Base-by-base conservation (phyloP, 1,140 invertebrate species). In the Nasonia vitripennis region DNA sequence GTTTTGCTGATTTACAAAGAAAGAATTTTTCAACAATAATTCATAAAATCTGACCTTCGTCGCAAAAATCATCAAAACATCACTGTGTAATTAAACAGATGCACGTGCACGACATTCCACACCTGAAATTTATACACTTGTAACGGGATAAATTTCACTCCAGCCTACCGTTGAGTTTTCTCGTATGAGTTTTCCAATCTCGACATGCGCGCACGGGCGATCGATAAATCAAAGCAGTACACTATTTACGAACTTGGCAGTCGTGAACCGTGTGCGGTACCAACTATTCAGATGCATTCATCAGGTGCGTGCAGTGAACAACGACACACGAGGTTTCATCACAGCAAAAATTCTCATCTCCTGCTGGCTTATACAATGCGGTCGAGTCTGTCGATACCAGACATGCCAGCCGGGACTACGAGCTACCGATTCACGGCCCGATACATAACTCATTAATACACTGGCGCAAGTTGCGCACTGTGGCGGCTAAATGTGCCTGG, bases 171-270 rank as follows among this genome's bases (percentile, higher is more conserved):
- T 71, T n/a, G 31, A 34, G 31, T 31, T 71, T 71, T 17, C 27
- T 12, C 70, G 68, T 27, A 27, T 71, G 17, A 71, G 14, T 34
- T 71, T 71, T 71, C 31, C 70, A 14, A 11, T 27, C 70, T 14
- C 70, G 70, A n/a, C 0, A 34, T 10, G 1, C 6, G 27, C 23
- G 11, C 70, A 31, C 27, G 70, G 11, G 70, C 70, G 17, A 62
- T 45, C 73, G 73, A 75, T 75, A 75, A 79, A 67, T 79, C 27
- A 67, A 67, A 34, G 78, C 78, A 17, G 67, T 12, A 23, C 20
- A n/a, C 45, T 78, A 78, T 78, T 78, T 78, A 78, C 45, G 41
- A 78, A 51, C n/a, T 27, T 17, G 23, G 68, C 23, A 17, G 17
- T 55, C 34, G 34, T 37, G 17, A 5, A 17, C 5, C 1, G 51